Percentiles rank a stretch among this genome's conserved stretches.
Conservation (phyloP, 2,797 vertebrate genomes). For the Neosilurus hyrtlii region DNA sequence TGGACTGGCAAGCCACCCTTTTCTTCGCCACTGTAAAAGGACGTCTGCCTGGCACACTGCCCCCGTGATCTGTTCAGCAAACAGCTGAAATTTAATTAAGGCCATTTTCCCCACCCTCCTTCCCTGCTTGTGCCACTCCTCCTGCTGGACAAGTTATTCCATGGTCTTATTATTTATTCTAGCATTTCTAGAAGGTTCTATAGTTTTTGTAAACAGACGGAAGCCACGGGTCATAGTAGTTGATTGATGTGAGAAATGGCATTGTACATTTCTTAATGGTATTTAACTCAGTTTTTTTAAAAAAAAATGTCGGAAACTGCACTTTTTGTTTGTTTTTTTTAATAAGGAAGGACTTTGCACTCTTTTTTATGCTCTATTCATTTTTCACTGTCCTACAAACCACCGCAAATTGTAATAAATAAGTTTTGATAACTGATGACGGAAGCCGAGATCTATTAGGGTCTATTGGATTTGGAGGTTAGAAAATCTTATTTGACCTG, state of each 20-base stretch:
- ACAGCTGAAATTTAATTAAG: slow-evolving; percentile 50
- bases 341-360: neutral
- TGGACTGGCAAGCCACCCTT: slow-evolving; percentile 53
- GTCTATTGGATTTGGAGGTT: slow-evolving; percentile 76
- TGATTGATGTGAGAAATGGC: neutral
- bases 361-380: slow-evolving; percentile 1
- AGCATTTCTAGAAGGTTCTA: neutral
- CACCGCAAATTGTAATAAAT: slow-evolving; percentile 72
- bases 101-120: slow-evolving; percentile 41
- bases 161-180: neutral
- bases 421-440: slow-evolving; percentile 65
- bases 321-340: neutral
- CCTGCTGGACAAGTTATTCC: slow-evolving; percentile 14
- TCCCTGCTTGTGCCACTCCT: slow-evolving; percentile 20
- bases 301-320: neutral
- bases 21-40: slow-evolving; percentile 50
- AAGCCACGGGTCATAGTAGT: too few species aligned
- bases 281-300: neutral
- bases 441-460: slow-evolving; percentile 64
- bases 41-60: slow-evolving; percentile 49
- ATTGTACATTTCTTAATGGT: neutral
- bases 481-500: slow-evolving; percentile 75
- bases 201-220: neutral
- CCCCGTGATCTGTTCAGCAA: slow-evolving; percentile 48
- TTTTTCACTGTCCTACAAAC: slow-evolving; percentile 63